Percentiles rank a stretch among this genome's conserved stretches.
Conservation (phyloP, 2,888 invertebrate species). For the Parasteatoda lunata region DNA sequence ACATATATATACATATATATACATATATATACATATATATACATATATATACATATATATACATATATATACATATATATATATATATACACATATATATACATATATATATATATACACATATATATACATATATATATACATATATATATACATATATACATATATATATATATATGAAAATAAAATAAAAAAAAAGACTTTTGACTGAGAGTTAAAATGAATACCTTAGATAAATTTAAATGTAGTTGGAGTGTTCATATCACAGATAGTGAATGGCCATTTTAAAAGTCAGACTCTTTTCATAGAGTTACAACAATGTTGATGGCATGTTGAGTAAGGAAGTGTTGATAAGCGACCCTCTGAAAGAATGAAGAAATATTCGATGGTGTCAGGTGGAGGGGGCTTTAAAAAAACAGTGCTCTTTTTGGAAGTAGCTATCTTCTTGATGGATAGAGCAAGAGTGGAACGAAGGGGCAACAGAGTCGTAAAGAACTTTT, state of each 20-base stretch:
- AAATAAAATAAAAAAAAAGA: too few relatives aligned
- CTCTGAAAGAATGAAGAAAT: background rate
- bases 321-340: conserved; percentile 53
- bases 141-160: too few relatives aligned
- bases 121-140: too few relatives aligned
- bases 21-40: background rate
- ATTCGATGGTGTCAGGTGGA: conserved; percentile 39
- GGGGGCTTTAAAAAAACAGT: conserved; percentile 50
- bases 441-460: conserved; percentile 62
- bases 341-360: conserved; percentile 51
- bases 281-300: conserved; percentile 44
- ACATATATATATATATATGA: too few relatives aligned
- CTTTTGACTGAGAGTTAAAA: too few relatives aligned
- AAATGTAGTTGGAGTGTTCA: conserved; percentile 41
- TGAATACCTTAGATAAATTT: too few relatives aligned
- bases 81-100: too few relatives aligned
- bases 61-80: too few relatives aligned
- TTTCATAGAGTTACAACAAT: conserved; percentile 41
- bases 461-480: conserved; percentile 34
- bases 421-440: conserved; percentile 40
- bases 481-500: conserved; percentile 62
- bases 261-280: conserved; percentile 48
- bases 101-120: too few relatives aligned
- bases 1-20: background rate
- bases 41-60: too few relatives aligned